Evolutionary conservation across 2,888 invertebrate genomes (phyloP), one percentile per base, ranked within the genome.

Genomic region (Leptothorax acervorum): DNA sequence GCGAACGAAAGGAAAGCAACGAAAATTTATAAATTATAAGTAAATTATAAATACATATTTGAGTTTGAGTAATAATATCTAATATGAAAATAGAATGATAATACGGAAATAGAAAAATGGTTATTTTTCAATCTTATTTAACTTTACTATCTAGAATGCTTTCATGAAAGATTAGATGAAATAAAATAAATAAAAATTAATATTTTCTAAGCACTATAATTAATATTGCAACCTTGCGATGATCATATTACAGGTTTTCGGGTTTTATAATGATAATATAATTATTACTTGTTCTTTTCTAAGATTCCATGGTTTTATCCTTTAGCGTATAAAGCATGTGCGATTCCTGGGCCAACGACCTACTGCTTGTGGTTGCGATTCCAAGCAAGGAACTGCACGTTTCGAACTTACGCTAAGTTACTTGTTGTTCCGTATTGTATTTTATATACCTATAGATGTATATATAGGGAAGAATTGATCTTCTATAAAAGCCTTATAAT

Each of bases 331-430:
- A 3, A 75, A 63, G 87, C 84, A 84, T 82, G 83, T 70, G 53
- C 70, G 55, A 76, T 83, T 74, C 79, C 73, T 78, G 81, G 89
- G 87, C 86, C 90, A 92, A 92, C 85, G 92, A 92, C 91, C 92
- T 91, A 68, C 66, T 60, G 81, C 84, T 89, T 88, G 89, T 89
- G 87, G 88, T 66, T 66, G 15, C 28, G 15, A 92, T 92, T 91
- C 88, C 91, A 87, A 83, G 89, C 89, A 79, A 66, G 83, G 60
- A 87, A 82, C 86, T 85, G 66, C 63, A 62, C 45, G 85, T 82
- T 84, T 87, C 66, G 79, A 75, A 76, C 70, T 82, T 84, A 39
- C 60, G 55, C 55, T 42, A n/a, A 65, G 62, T 84, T 48, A 71
- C 42, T n/a, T 57, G 57, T 55, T 63, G 73, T 55, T 39, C 45